A percentile compares a stretch with the other conserved stretches of the same genome.
Conservation (phyloP, 2,113 vertebrate genomes). For the Chitala chitala region DNA sequence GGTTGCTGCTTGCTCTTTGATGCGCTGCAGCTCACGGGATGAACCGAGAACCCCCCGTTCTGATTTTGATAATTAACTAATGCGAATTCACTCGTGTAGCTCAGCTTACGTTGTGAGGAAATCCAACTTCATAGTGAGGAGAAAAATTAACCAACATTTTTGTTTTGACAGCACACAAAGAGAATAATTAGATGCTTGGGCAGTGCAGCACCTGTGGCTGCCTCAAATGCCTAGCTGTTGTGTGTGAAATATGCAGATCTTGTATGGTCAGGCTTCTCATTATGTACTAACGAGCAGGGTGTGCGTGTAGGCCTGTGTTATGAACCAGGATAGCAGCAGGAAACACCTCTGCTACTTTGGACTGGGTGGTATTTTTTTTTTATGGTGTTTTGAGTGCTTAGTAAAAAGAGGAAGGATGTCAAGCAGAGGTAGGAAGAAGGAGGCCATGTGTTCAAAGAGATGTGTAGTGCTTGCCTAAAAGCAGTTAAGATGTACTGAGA, state of each 20-base stretch:
- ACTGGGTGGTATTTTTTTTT: not conserved
- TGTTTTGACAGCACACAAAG: not conserved
- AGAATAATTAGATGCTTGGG: not conserved
- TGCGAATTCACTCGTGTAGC: not conserved
- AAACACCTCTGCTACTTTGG: not conserved
- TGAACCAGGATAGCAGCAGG: not conserved
- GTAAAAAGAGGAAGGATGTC: not conserved
- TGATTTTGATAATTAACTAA: not conserved
- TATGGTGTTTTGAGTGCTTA: not conserved
- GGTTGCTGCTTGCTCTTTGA: not conserved
- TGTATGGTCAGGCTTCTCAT: not conserved
- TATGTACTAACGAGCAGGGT: not conserved
- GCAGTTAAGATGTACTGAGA: no score
- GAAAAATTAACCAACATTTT: not conserved
- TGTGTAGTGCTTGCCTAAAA: not conserved
- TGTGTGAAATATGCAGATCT: not conserved
- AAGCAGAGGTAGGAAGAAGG: not conserved
- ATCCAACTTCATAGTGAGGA: not conserved
- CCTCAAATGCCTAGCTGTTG: not conserved
- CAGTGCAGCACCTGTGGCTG: not conserved
- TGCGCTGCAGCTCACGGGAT: not conserved
- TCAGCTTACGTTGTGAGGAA: not conserved
- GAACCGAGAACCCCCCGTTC: not conserved
- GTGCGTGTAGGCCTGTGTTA: not conserved
- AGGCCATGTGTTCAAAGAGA: not conserved